Conservation (phyloP, 2,113 vertebrate genomes). For the Melanerpes aurifrons region DNA sequence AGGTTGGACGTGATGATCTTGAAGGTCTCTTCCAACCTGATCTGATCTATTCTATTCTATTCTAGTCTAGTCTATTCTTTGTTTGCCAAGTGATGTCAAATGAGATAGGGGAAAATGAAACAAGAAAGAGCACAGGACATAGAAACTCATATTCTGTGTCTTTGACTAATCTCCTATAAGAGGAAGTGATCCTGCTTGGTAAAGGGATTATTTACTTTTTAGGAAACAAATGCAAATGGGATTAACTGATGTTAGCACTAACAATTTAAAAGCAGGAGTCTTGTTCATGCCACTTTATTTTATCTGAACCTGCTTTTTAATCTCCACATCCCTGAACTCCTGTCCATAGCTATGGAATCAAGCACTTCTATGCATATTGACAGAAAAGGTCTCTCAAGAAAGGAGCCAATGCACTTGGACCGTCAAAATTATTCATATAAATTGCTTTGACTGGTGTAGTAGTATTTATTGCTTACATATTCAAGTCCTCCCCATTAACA, state of each 20-base stretch:
- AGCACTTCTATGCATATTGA: not conserved
- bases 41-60: too few species aligned
- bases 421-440: not conserved
- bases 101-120: not conserved
- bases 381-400: not conserved
- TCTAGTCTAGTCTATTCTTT: not conserved
- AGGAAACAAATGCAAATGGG: not conserved
- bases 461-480: not conserved
- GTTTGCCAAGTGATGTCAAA: not conserved
- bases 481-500: not conserved
- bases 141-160: not conserved
- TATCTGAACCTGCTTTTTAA: not conserved
- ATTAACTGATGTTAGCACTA: not conserved
- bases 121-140: not conserved
- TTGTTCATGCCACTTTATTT: not conserved
- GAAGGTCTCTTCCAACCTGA: too few species aligned
- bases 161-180: not conserved
- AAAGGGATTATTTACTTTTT: not conserved
- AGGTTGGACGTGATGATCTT: too few species aligned
- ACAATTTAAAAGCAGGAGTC: not conserved
- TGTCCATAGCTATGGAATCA: not conserved
- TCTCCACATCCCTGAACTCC: not conserved
- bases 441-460: not conserved
- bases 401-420: not conserved
- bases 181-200: not conserved